Evolutionary conservation across 2,888 invertebrate genomes (phyloP), one percentile per base, ranked within the genome.

Genomic region (Agrochola litura): DNA sequence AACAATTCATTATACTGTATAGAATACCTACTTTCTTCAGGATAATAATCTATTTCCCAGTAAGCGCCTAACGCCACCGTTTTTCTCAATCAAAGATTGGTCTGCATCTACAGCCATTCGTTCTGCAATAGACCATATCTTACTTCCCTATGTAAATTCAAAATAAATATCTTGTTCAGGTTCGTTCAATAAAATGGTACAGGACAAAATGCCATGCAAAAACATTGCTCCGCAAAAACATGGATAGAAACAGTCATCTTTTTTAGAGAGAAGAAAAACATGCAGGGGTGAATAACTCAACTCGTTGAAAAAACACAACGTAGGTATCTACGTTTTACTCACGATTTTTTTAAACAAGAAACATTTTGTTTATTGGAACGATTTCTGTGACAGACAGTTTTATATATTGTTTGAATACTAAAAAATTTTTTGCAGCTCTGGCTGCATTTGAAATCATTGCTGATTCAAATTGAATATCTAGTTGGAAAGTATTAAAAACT

Each of bases 151-250:
- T n/a, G n/a, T 37, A n/a, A 37, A 49, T 25, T 19, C 10, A 60
- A 71, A 74, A 30, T 41, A 61, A 16, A 41, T 30, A 22, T 10
- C 25, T 25, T 60, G 3, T 72, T 61, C 49, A 41, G 0, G 22
- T 19, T n/a, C 10, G 52, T 25, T 46, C 6, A 43, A n/a, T 64
- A 52, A 75, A 60, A 58, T 14, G 12, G 12, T 25, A 4, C 49
- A 8, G 12, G 9, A 60, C 25, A 64, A 67, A 52, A 79, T 1
- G 0, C 22, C 4, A 30, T 30, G 30, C 30, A 30, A 30, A 30
- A 30, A 65, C 69, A 41, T 60, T 69, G 75, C 43, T 37, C 54
- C 66, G 19, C 10, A 79, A 79, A 80, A 69, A 79, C 16, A 74
- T 37, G 41, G 37, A n/a, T 19, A 19, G 22, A 41, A 1, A 54